Percentiles rank a stretch among this genome's conserved stretches.
phyloP scores from a whole-genome alignment of 1,140 invertebrate genomes.

The Trichonephila inaurata region DNA sequence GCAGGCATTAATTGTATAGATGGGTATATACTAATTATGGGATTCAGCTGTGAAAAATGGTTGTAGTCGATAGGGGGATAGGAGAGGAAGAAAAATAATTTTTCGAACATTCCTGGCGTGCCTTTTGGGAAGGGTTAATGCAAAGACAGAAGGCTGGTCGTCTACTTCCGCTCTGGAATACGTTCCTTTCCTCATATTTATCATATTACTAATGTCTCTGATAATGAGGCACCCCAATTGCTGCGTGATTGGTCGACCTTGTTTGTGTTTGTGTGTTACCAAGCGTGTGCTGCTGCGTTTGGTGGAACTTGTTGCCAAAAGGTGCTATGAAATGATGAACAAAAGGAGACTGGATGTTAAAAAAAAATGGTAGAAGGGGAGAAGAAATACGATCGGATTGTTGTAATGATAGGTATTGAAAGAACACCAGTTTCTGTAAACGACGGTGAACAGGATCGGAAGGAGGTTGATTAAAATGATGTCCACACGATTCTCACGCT shows the following conservation, averaged over 20 bases:
- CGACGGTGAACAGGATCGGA: constrained; percentile 1
- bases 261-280: constrained; percentile 43
- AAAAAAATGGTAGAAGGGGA: neutral
- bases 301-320: neutral
- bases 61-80: constrained; percentile 12
- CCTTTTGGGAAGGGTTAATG: constrained; percentile 37
- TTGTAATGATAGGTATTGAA: constrained; percentile 3
- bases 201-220: constrained; percentile 7
- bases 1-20: constrained; percentile 54
- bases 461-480: constrained; percentile 13
- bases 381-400: constrained; percentile 25
- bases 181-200: constrained; percentile 64
- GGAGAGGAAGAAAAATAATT: neutral
- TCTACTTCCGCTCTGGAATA: constrained; percentile 55
- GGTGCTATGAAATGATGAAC: neutral
- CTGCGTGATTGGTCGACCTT: constrained; percentile 12
- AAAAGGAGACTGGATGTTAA: neutral
- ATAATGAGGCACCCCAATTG: constrained; percentile 15
- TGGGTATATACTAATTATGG: constrained; percentile 67
- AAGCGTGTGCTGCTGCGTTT: neutral
- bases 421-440: constrained; percentile 14
- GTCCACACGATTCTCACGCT: constrained; percentile 33
- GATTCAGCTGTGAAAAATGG: constrained; percentile 67
- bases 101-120: constrained; percentile 48
- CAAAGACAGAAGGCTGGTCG: neutral